phyloP scores from a whole-genome alignment of 2,113 vertebrate species.

The Castor canadensis region DNA sequence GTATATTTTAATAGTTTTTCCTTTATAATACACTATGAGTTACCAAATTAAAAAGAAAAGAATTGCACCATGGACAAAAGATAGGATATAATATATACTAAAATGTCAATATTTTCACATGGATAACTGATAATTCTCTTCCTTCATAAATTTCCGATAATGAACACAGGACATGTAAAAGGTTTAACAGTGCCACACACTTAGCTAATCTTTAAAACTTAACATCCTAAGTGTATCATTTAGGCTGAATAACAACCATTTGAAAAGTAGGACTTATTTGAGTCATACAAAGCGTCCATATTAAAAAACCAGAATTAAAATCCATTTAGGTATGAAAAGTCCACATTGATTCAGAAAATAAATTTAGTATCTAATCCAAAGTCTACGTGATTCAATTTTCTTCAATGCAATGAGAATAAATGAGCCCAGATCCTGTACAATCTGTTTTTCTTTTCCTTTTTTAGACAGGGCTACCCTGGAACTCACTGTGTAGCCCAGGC shows the following conservation, averaged over 20 bases:
- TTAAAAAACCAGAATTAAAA: constrained; percentile 41
- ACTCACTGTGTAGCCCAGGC: too few relatives aligned
- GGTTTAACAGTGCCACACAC: background rate
- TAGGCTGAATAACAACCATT: background rate
- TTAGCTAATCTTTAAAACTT: background rate
- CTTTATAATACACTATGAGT: too few relatives aligned
- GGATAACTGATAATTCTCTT: background rate
- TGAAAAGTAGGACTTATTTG: background rate
- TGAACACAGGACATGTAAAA: background rate
- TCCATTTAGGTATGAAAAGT: background rate
- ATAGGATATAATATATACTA: background rate
- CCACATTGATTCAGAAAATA: constrained; percentile 24
- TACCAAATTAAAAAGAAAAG: too few relatives aligned
- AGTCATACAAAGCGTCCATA: background rate
- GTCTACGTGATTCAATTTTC: background rate
- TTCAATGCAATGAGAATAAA: background rate
- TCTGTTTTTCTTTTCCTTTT: too few relatives aligned
- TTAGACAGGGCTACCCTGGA: too few relatives aligned
- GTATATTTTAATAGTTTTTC: too few relatives aligned
- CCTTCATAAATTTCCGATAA: background rate
- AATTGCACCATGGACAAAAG: background rate
- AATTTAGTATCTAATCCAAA: background rate
- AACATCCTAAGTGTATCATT: background rate
- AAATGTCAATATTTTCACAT: background rate
- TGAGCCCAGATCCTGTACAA: background rate